Evolutionary conservation across 1,140 invertebrate genomes (phyloP).

Genomic region (Heliconius eleuchia): DNA sequence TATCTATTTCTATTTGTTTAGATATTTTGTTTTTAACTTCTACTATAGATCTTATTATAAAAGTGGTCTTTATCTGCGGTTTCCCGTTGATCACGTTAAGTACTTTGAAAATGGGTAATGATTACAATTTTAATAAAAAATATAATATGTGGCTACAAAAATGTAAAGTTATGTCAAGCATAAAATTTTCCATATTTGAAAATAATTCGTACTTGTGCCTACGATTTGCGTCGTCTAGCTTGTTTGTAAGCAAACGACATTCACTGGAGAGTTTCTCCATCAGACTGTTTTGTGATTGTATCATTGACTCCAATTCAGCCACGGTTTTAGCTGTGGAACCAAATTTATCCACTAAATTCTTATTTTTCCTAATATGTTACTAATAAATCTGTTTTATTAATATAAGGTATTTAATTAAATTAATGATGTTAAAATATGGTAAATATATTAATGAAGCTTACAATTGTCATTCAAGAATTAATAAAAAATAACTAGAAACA

Average conservation of each 20-base stretch:
- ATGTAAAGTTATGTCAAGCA: conserved; percentile 43
- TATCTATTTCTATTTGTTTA: not conserved
- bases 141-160: conserved; percentile 37
- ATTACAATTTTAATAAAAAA: conserved; percentile 50
- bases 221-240: conserved; percentile 90
- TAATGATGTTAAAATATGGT: not conserved
- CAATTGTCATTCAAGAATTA: not conserved
- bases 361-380: conserved; percentile 4
- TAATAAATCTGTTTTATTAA: not conserved
- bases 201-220: conserved; percentile 89
- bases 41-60: not conserved
- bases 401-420: not conserved
- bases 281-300: conserved; percentile 92
- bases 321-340: conserved; percentile 88
- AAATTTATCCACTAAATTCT: conserved; percentile 52
- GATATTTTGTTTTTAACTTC: not conserved
- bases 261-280: conserved; percentile 92
- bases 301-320: conserved; percentile 91
- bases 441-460: no score
- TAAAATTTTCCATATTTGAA: conserved; percentile 60
- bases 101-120: conserved; percentile 53
- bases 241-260: conserved; percentile 91
- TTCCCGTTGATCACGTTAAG: conserved; percentile 21
- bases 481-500: not conserved
- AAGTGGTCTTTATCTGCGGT: not conserved